Base-by-base conservation (phyloP, 2,888 invertebrate genomes). In the Nipponacmea schrenckii region DNA sequence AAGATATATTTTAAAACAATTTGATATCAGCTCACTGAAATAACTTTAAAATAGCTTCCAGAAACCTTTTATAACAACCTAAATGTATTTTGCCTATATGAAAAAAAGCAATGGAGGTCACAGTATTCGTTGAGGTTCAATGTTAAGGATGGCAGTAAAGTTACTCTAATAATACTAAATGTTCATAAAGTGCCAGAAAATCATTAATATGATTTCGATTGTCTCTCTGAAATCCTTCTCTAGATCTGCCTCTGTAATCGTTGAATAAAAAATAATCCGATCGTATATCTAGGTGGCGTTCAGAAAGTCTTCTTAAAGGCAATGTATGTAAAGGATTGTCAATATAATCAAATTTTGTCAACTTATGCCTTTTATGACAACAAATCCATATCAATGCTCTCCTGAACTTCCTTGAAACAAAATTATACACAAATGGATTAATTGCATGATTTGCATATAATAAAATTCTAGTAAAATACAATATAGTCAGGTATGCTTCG, bases 371-470 rank as follows among this genome's bases (percentile, higher is more conserved):
- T 39, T 70, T 68, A 70, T 76, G 75, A 46, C 75, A 77, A 46
- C 76, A 77, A 46, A 77, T 62, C 76, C 79, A 75, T 14, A 74
- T 20, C 20, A 79, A 68, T 3, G 77, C 79, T 2, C 75, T 71
- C 14, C 79, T 73, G 69, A 77, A 79, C 69, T 77, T 76, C 26
- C 68, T 39, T 14, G 68, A 68, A 10, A 79, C 77, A 68, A 79
- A 77, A 68, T 79, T 79, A 69, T 79, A 79, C 27, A 79, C 75
- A 66, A 79, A 76, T 12, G 79, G 79, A 63, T 79, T 79, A 64
- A 79, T 74, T 50, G 79, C 77, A 68, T 79, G 79, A 70, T 79
- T 79, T 64, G 76, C 73, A 64, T 77, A 79, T 44, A 77, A 68
- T 64, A 77, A 62, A 63, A 79, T 75, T 7, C 77, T 64, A 2